Conservation (phyloP, 2,888 invertebrate species). For the Heliconius aoede region DNA sequence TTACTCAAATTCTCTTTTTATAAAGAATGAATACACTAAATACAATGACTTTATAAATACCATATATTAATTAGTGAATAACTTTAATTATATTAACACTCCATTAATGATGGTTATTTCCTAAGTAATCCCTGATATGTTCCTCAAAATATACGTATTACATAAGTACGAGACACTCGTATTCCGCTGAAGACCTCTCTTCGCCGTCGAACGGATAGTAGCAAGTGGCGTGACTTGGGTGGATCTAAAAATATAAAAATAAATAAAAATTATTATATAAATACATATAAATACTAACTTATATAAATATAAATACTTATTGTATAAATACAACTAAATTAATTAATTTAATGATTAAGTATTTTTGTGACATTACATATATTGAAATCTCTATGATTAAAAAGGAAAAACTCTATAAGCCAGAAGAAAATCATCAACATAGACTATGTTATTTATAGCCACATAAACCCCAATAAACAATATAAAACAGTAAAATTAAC, state of each 20-base stretch:
- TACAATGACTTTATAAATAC: background rate
- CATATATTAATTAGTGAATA: conserved; percentile 1
- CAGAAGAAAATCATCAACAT: too few species aligned
- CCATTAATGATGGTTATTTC: conserved; percentile 22
- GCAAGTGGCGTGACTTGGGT: conserved; percentile 85
- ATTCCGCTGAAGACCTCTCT: conserved; percentile 85
- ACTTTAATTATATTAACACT: background rate
- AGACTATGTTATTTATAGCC: too few species aligned
- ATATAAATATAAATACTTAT: too few species aligned
- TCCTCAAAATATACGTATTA: conserved; percentile 52
- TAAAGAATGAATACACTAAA: conserved; percentile 6
- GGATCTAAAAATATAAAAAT: conserved; percentile 79
- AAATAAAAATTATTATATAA: background rate
- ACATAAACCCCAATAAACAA: background rate
- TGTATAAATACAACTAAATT: too few species aligned
- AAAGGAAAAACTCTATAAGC: too few species aligned
- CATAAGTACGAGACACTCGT: conserved; percentile 86
- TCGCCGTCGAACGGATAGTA: conserved; percentile 88
- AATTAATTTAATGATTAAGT: too few species aligned
- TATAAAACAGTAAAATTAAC: conserved; percentile 60
- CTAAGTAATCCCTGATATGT: conserved; percentile 31
- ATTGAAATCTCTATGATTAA: too few species aligned
- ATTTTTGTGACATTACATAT: too few species aligned
- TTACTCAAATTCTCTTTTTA: background rate
- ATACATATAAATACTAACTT: too few species aligned